Conservation (phyloP, 2,797 vertebrate genomes). For the Sebastiscus tertius region DNA sequence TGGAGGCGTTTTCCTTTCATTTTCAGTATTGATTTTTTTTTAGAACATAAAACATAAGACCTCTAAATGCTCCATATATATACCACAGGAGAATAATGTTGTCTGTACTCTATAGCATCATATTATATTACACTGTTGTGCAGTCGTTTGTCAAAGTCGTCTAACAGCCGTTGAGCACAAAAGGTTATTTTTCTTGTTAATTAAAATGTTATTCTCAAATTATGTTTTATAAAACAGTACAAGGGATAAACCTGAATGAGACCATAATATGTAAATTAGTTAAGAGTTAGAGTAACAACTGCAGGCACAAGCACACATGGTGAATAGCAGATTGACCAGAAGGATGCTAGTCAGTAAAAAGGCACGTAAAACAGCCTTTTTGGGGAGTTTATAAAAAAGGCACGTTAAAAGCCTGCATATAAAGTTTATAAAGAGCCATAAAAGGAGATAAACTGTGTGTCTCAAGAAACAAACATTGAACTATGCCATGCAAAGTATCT, state of each 20-base stretch:
- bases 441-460: not conserved
- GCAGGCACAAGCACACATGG: not conserved
- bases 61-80: not conserved
- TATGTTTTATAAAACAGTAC: not conserved
- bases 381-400: not conserved
- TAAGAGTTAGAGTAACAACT: not conserved
- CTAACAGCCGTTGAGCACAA: not conserved
- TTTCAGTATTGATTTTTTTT: constrained; percentile 52
- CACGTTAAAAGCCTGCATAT: not conserved
- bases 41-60: constrained; percentile 10
- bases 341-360: not conserved
- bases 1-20: constrained; percentile 47
- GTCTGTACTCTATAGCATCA: not conserved
- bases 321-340: not conserved
- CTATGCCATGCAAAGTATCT: not conserved
- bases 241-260: not conserved
- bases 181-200: not conserved
- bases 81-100: not conserved
- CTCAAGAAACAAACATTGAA: constrained; percentile 11
- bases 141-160: not conserved
- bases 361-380: not conserved
- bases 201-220: not conserved
- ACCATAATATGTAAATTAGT: not conserved
- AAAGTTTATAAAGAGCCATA: not conserved
- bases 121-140: not conserved